Base-by-base conservation (phyloP, 53 echinoderm and acorn worm species). In the Patiria pectinifera region DNA sequence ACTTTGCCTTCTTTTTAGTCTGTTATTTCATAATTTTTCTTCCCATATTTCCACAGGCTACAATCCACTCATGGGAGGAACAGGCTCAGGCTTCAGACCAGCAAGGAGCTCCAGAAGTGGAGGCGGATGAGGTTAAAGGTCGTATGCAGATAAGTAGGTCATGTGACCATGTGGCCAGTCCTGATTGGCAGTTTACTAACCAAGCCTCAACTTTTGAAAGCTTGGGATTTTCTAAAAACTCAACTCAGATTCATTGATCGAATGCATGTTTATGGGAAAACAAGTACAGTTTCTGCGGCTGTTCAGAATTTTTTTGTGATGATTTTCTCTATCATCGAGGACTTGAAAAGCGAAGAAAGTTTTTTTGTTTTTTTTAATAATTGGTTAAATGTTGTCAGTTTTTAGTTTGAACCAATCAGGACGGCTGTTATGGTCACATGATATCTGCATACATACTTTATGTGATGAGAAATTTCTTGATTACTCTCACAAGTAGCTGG, bases 91-190 rank as follows among this genome's bases (percentile, higher is more conserved):
- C 5, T 98, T 93, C 91, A 89, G 95, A 69, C 92, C 96, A 2
- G 78, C 94, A 44, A 53, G 94, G 35, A 76, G 93, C n/a, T 80
- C 93, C 62, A 74, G 78, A 45, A 82, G 82, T 83, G 71, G 91
- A 7, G 91, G 96, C 44, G 93, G 95, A 95, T 98, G 98, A 96
- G 95, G 95, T 95, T 98, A 98, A 96, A 95, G 95, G 47, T 72
- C 23, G 86, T 86, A 86, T 86, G 86, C 74, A 72, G 26, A 86
- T 47, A 44, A 66, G 66, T 43, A 43, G 23, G 44, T 63, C 84
- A 62, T 84, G 84, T 84, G 84, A 84, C 84, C 16, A 79, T 3
- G 12, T 9, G 46, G 48, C 45, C 80, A 45, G 14, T 79, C 24
- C 80, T 79, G 80, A 79, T 79, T 79, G 80, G 45, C 80, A 79